Base-by-base conservation (phyloP, 2,888 invertebrate genomes). In the Tiliacea aurago region DNA sequence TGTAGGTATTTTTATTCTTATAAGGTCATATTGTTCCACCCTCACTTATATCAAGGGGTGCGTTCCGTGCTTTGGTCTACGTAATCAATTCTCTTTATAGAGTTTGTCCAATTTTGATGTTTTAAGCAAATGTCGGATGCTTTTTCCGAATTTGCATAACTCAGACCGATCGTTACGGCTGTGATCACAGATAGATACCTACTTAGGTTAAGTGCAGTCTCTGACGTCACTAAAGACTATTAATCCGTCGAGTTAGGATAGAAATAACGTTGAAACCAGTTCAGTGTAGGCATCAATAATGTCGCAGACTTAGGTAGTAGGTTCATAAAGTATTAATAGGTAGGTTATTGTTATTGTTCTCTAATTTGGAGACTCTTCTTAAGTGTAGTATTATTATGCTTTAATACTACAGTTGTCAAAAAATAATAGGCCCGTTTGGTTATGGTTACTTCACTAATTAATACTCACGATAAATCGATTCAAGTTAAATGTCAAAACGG, bases 141-240 rank as follows among this genome's bases (percentile, higher is more conserved):
- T 62, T 23, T 51, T 66, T 33, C 70, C 15, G 23, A 75, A 80
- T 81, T 81, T 43, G 81, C 81, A 67, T 81, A 76, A 56, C 33
- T 49, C n/a, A 47, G 56, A 7, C 45, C 62, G 81, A 75, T 67
- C 76, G 67, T 67, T 66, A 56, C 49, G 13, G 47, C 62, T 66
- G 61, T 18, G 81, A 62, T 65, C 75, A 65, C 49, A 51, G 61
- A 59, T 49, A 78, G 28, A 72, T 58, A 73, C 53, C 63, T 64
- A 51, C 64, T 64, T 58, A 47, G 51, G 51, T 23, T 62, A 66
- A 64, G 45, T 81, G 62, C 75, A 62, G 37, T 37, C 45, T 70
- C 37, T 74, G 76, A 67, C 81, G 78, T 81, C 82, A 75, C 18
- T 51, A 23, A 20, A 65, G 13, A 51, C 64, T 69, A 47, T 76